Evolutionary conservation across 2,888 invertebrate genomes (phyloP).

Genomic region (Mesoligia furuncula): DNA sequence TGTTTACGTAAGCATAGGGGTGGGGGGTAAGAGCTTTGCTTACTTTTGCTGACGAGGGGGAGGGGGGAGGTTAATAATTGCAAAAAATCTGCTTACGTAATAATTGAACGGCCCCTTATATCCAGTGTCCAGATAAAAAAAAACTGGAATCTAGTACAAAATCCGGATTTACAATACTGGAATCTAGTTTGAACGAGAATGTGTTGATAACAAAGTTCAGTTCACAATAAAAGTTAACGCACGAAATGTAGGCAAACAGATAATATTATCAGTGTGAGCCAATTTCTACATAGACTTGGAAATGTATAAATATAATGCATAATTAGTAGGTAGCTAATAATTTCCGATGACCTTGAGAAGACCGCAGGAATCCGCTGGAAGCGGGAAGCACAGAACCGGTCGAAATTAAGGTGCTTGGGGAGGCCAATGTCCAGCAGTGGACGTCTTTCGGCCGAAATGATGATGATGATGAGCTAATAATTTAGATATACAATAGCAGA

Average conservation of each 20-base stretch:
- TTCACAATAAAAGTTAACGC: constrained; percentile 19
- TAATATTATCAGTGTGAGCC: constrained; percentile 10
- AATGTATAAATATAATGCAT: not conserved
- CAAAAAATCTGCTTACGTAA: too few relatives aligned
- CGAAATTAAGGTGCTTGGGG: too few relatives aligned
- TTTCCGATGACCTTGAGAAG: not conserved
- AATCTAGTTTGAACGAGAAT: constrained; percentile 37
- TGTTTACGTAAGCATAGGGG: too few relatives aligned
- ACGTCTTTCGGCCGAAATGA: too few relatives aligned
- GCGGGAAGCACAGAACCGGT: too few relatives aligned
- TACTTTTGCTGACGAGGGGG: too few relatives aligned
- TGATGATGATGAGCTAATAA: not conserved
- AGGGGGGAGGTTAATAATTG: too few relatives aligned
- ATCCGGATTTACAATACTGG: constrained; percentile 27
- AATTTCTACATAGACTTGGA: not conserved
- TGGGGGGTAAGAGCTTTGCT: too few relatives aligned
- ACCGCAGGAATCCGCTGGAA: too few relatives aligned
- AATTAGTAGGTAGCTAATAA: not conserved
- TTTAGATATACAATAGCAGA: not conserved
- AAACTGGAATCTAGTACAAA: constrained; percentile 13
- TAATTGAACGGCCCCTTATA: too few relatives aligned
- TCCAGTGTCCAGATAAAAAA: constrained; percentile 34
- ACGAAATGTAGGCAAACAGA: constrained; percentile 18
- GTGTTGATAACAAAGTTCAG: constrained; percentile 24
- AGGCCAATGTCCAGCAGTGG: too few relatives aligned